Conservation (phyloP, 2,797 vertebrate species). For the Acanthurus leucopareius region DNA sequence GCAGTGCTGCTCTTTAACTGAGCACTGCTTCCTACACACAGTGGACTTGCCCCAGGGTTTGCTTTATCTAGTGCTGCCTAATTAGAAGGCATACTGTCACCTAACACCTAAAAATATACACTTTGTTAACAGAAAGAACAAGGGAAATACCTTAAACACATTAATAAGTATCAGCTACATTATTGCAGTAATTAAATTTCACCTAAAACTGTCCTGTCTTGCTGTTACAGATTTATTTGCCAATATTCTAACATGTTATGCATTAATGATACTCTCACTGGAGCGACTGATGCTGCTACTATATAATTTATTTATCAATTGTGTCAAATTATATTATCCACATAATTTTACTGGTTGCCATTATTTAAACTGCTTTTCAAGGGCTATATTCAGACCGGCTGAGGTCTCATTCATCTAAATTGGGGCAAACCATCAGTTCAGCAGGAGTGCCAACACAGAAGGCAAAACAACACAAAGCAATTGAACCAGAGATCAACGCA, state of each 20-base stretch:
- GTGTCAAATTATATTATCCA: not conserved
- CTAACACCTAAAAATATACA: not conserved
- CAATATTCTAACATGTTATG: not conserved
- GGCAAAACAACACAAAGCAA: not conserved
- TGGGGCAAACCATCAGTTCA: too few species aligned
- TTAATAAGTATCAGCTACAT: not conserved
- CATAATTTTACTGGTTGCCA: not conserved
- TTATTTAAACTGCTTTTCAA: not conserved
- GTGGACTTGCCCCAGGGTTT: not conserved
- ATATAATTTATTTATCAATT: not conserved
- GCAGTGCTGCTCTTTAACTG: slow-evolving; percentile 66
- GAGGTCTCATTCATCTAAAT: not conserved
- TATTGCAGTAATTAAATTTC: too few species aligned
- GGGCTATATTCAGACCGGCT: not conserved
- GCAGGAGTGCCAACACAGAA: not conserved
- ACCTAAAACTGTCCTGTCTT: not conserved
- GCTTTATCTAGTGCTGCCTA: slow-evolving; percentile 13
- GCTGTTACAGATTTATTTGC: not conserved
- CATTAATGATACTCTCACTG: not conserved
- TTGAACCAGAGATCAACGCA: too few species aligned
- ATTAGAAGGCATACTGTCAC: slow-evolving; percentile 29
- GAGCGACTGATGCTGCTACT: not conserved
- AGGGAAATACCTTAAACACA: not conserved
- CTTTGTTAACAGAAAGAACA: not conserved
- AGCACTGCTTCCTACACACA: not conserved